Conservation (phyloP, 2,113 vertebrate genomes). For the Ophiodon elongatus region DNA sequence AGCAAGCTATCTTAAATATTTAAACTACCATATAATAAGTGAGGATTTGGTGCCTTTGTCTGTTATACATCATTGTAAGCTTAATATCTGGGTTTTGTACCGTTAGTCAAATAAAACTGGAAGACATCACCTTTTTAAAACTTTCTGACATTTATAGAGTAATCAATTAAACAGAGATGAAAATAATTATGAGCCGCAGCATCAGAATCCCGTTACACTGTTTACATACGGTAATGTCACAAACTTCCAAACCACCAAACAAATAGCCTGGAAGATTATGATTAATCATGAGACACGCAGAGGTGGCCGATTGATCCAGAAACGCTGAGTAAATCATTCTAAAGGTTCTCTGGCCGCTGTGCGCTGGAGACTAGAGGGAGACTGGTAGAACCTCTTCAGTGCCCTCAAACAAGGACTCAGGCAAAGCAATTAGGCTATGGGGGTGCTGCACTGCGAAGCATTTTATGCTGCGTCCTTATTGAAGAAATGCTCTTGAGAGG, state of each 20-base stretch:
- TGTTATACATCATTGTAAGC: neutral
- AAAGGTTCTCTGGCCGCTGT: conserved; percentile 3
- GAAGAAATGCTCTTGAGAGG: conserved; percentile 7
- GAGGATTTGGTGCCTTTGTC: neutral
- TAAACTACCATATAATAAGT: too few relatives aligned
- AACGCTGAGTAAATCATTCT: conserved; percentile 20
- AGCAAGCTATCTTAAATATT: too few relatives aligned
- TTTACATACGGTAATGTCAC: conserved; percentile 15
- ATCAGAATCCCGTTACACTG: neutral
- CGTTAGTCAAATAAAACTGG: neutral
- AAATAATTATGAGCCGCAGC: neutral
- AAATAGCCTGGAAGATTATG: conserved; percentile 1
- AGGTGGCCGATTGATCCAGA: neutral
- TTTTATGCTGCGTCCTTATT: conserved; percentile 14
- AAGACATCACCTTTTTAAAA: neutral
- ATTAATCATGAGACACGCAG: conserved; percentile 14
- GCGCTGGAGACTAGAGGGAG: neutral
- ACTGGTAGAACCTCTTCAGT: neutral
- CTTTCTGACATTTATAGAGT: neutral
- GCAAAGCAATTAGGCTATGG: neutral
- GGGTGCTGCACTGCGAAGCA: conserved; percentile 25
- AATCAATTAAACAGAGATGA: neutral
- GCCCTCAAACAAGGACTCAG: conserved; percentile 16
- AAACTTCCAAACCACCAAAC: neutral
- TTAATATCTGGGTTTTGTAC: neutral